phyloP scores from a whole-genome alignment of 2,888 invertebrate genomes.

The Platycheirus rosarum region DNA sequence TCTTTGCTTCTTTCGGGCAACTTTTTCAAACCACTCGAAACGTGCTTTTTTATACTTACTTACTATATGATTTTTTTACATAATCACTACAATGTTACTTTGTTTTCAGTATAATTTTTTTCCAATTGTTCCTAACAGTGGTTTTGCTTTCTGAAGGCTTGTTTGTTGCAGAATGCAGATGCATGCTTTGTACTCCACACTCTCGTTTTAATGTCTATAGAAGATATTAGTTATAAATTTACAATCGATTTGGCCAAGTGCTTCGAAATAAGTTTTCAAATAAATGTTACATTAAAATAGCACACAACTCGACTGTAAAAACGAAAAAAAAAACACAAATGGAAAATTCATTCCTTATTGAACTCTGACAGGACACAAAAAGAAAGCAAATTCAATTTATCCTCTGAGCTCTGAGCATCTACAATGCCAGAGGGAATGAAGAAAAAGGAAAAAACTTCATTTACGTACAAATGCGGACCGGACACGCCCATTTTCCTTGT shows the following conservation, averaged over 20 bases:
- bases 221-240: no score
- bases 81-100: no score
- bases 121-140: no score
- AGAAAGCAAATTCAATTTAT: neutral
- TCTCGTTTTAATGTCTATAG: no score
- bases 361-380: slow-evolving; percentile 23
- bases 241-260: neutral
- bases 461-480: slow-evolving; percentile 48
- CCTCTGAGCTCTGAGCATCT: neutral
- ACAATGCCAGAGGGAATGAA: neutral
- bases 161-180: no score
- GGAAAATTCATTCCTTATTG: slow-evolving; percentile 39
- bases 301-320: slow-evolving; percentile 12
- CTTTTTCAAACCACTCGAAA: no score
- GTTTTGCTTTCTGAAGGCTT: no score
- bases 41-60: no score
- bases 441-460: slow-evolving; percentile 50
- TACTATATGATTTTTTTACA: no score
- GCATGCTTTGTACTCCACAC: no score
- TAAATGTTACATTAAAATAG: slow-evolving; percentile 33
- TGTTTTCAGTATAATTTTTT: no score
- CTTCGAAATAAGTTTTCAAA: slow-evolving; percentile 5
- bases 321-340: slow-evolving; percentile 20
- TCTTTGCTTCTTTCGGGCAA: no score
- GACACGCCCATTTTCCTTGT: slow-evolving; percentile 63